phyloP scores from a whole-genome alignment of 2,113 vertebrate genomes.

The Notarius lentiginosus region DNA sequence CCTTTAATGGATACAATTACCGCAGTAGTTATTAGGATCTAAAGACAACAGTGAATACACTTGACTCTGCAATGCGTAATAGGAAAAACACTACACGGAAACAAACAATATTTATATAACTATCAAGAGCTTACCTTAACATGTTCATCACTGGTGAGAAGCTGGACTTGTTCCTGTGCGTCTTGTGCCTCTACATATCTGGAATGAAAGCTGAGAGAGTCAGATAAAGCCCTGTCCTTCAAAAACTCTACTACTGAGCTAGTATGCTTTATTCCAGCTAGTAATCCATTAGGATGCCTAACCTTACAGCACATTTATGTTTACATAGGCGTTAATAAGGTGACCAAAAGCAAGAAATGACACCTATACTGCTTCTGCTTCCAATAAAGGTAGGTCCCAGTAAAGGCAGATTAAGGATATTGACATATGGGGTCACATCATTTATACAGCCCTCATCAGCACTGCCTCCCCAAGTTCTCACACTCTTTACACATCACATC shows the following conservation, averaged over 20 bases:
- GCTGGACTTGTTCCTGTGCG: constrained; percentile 75
- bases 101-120: neutral
- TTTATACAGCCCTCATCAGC: neutral
- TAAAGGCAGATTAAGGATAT: neutral
- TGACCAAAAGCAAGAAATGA: neutral
- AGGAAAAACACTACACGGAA: neutral
- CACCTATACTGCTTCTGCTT: neutral
- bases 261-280: neutral
- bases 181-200: constrained; percentile 86
- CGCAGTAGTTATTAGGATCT: neutral
- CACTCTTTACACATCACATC: neutral
- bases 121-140: constrained; percentile 79
- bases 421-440: neutral
- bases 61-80: neutral
- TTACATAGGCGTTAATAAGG: neutral
- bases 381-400: neutral
- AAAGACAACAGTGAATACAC: neutral
- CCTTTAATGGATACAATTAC: neutral
- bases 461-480: neutral
- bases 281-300: neutral
- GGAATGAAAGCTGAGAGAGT: neutral
- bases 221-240: neutral
- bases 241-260: neutral
- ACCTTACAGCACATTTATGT: neutral
- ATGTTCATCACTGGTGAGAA: constrained; percentile 76